These are phyloP conservation scores for Dichetophora obliterata DNA, from an alignment of 2,888 invertebrate genomes.

Conservation along the genomic window DNA sequence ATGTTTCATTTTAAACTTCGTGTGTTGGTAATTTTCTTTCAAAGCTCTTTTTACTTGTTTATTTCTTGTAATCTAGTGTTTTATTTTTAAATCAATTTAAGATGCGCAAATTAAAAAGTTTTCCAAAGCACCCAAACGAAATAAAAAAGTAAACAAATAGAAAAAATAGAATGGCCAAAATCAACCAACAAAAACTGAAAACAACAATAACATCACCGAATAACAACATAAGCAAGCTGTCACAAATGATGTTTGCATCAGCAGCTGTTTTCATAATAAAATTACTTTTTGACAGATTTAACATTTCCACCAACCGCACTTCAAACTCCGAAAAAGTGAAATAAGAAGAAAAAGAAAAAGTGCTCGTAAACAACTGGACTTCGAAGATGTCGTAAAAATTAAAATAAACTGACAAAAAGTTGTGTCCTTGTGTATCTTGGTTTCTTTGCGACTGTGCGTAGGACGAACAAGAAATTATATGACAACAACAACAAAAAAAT, in stretches of 20 bases:
- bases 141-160: no score
- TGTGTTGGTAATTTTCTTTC: no score
- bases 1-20: no score
- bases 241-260: slow-evolving; percentile 9
- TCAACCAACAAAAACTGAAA: no score
- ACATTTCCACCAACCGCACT: slow-evolving; percentile 6
- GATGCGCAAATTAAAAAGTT: not conserved
- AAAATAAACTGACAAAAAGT: slow-evolving; percentile 14
- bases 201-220: not conserved
- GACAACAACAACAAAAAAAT: not conserved
- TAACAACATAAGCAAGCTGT: slow-evolving; percentile 1
- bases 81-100: not conserved
- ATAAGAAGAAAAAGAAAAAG: not conserved
- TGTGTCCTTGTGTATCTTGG: not conserved
- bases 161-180: not conserved
- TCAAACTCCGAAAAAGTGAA: not conserved
- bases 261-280: slow-evolving; percentile 27
- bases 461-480: not conserved
- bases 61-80: not conserved
- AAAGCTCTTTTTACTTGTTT: not conserved
- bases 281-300: slow-evolving; percentile 26
- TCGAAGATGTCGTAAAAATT: slow-evolving; percentile 22
- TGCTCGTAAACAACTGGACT: slow-evolving; percentile 6
- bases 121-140: not conserved
- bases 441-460: not conserved